Percentiles rank a stretch among this genome's conserved stretches.
phyloP scores from a whole-genome alignment of 2,113 vertebrate species.

The Melanocharis versteri region DNA sequence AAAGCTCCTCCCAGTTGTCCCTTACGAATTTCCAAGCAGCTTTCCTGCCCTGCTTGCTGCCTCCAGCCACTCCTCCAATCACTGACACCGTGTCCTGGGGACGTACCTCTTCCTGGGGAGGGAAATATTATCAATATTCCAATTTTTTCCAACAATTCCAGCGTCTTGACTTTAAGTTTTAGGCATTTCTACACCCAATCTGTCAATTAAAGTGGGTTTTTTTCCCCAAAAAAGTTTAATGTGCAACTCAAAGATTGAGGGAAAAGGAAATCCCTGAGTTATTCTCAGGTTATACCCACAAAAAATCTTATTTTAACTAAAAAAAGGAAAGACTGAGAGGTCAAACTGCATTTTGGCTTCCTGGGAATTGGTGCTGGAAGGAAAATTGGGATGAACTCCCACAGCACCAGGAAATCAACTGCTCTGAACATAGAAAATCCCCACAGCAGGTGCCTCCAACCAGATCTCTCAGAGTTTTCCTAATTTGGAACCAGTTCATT shows the following conservation, averaged over 20 bases:
- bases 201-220: rapidly evolving
- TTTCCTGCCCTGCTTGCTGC: conserved; percentile 93
- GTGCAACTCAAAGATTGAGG: background rate
- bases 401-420: background rate
- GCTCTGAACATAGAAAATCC: background rate
- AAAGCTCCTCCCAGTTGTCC: conserved; percentile 97
- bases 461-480: background rate
- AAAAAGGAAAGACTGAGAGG: no score
- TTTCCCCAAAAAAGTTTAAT: background rate
- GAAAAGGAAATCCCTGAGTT: background rate
- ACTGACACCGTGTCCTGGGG: conserved; percentile 97
- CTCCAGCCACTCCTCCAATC: conserved; percentile 93
- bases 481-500: no score
- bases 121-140: background rate
- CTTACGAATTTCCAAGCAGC: conserved; percentile 96
- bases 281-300: background rate
- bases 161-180: rapidly evolving
- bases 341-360: background rate
- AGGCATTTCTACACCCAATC: rapidly evolving
- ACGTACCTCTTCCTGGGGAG: conserved; percentile 90
- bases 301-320: background rate
- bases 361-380: background rate
- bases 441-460: background rate
- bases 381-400: background rate
- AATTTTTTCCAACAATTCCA: background rate